Conservation (phyloP, 2,113 vertebrate species). For the Pelvicachromis taeniatus region DNA sequence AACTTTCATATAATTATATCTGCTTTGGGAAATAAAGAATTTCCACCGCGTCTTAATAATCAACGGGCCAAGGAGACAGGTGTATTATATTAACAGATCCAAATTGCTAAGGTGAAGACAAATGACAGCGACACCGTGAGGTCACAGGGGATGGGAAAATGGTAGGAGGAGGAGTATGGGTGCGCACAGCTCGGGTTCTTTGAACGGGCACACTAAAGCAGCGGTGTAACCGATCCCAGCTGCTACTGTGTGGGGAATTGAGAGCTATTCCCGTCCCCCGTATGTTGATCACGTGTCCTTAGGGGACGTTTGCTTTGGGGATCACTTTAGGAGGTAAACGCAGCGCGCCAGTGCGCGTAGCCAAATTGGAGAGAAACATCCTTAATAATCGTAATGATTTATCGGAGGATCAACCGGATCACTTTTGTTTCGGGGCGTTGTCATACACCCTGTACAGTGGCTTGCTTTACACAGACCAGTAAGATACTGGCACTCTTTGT, state of each 20-base stretch:
- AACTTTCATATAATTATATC: neutral
- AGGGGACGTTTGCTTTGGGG: constrained; percentile 46
- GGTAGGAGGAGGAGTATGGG: neutral
- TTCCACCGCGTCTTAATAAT: neutral
- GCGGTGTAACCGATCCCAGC: constrained; percentile 53
- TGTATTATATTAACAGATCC: neutral
- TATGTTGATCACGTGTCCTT: constrained; percentile 59
- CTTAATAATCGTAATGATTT: neutral
- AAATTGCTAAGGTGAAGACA: neutral
- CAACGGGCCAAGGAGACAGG: neutral
- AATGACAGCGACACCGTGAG: constrained; percentile 46
- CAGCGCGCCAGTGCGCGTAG: constrained; percentile 44
- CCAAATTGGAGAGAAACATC: constrained; percentile 37
- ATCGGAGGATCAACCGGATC: neutral
- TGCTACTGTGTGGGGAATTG: constrained; percentile 27
- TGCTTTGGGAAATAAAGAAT: no score
- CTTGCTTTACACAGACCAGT: neutral
- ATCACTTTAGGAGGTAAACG: neutral
- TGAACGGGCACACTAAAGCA: constrained; percentile 10
- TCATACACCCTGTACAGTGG: neutral
- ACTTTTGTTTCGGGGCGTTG: constrained; percentile 41
- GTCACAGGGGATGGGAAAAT: neutral
- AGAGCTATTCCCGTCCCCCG: constrained; percentile 52
- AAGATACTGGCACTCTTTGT: neutral
- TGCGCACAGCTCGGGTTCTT: neutral